A percentile compares a stretch with the other conserved stretches of the same genome.
phyloP scores from a whole-genome alignment of 1,140 invertebrate genomes.

The Aleiodes sp. region DNA sequence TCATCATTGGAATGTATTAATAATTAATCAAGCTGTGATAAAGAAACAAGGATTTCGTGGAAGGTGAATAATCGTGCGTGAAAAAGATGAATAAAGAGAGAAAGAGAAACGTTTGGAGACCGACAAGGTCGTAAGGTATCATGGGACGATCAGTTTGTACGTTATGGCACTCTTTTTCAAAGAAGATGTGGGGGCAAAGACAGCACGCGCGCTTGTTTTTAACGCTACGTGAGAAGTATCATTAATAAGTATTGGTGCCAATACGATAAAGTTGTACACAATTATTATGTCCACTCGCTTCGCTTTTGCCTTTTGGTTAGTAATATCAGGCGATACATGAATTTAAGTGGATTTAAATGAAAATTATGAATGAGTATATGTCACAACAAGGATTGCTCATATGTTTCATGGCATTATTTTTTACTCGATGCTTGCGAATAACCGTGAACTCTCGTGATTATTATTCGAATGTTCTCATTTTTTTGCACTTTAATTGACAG shows the following conservation, averaged over 20 bases:
- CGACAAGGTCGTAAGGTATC: conserved; percentile 5
- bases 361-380: neutral
- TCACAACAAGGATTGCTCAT: neutral
- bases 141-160: neutral
- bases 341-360: neutral
- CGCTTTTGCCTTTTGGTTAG: too few species aligned
- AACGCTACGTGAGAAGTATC: neutral
- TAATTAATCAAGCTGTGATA: conserved; percentile 3
- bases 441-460: too few species aligned
- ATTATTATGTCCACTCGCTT: neutral
- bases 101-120: neutral
- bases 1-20: neutral
- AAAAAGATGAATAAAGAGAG: neutral
- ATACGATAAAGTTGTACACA: conserved; percentile 11
- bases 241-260: neutral
- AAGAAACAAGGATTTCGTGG: neutral
- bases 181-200: neutral
- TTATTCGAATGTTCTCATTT: too few species aligned
- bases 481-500: too few species aligned
- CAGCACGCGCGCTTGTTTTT: conserved; percentile 7
- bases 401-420: too few species aligned
- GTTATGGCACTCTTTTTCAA: neutral
- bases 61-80: too few species aligned
- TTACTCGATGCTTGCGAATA: too few species aligned
- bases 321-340: neutral